Evolutionary conservation across 2,113 vertebrate genomes (phyloP).

Genomic region (Prochilodus magdalenae): DNA sequence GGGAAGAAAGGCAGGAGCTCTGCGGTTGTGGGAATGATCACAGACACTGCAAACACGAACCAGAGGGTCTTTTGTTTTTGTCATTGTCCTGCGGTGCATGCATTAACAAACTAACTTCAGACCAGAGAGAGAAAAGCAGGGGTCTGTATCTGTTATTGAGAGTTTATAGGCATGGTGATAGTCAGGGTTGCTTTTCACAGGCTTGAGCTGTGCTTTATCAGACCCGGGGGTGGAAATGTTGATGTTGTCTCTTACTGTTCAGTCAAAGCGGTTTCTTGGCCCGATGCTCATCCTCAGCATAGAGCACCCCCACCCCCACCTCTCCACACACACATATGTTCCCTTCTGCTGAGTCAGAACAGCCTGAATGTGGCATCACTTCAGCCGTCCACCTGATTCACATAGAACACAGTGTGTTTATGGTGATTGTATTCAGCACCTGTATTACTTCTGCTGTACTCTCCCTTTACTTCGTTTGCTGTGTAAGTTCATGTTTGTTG

Average conservation of each 20-base stretch:
- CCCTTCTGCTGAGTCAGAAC: slow-evolving; percentile 62
- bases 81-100: background rate
- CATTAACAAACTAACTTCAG: background rate
- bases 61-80: background rate
- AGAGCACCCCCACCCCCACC: slow-evolving; percentile 12
- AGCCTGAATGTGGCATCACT: slow-evolving; percentile 37
- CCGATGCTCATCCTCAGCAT: slow-evolving; percentile 40
- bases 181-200: slow-evolving; percentile 3
- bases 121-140: too few relatives aligned
- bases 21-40: background rate
- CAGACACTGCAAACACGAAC: background rate
- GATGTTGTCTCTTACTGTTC: slow-evolving; percentile 46
- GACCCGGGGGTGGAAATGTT: slow-evolving; percentile 35
- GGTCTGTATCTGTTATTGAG: slow-evolving; percentile 11
- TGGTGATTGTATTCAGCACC: background rate
- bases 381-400: background rate
- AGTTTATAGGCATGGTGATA: slow-evolving; percentile 23
- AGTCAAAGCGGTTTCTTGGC: slow-evolving; percentile 24
- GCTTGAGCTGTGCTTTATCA: slow-evolving; percentile 4
- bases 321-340: slow-evolving; percentile 29
- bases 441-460: background rate
- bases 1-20: background rate
- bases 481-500: too few relatives aligned
- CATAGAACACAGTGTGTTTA: background rate
- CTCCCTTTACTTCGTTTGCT: too few relatives aligned